These are phyloP conservation scores for Notoglanidium macrostoma DNA, from an alignment of 2,797 vertebrate genomes.

Conservation along the genomic window DNA sequence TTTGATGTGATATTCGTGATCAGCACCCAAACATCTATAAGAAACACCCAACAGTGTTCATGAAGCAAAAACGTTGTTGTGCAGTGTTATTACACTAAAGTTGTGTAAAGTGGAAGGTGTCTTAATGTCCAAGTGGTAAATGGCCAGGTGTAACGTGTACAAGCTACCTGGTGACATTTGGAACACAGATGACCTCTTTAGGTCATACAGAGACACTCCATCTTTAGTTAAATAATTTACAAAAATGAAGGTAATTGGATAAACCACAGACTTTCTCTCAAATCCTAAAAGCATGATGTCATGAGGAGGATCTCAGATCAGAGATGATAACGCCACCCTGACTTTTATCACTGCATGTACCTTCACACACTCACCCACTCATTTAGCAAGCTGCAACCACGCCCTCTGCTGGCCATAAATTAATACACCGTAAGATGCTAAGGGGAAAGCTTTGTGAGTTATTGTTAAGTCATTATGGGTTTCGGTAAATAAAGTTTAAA, in stretches of 20 bases:
- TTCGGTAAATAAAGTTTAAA: background rate
- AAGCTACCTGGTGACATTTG: no score
- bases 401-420: constrained; percentile 49
- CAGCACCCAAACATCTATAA: no score
- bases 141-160: background rate
- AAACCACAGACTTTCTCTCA: background rate
- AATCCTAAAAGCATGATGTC: constrained; percentile 12
- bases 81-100: background rate
- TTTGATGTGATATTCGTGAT: no score
- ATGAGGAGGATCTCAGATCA: constrained; percentile 3
- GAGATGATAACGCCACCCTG: background rate
- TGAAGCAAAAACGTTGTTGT: no score
- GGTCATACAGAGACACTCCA: no score
- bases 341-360: background rate
- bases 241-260: background rate
- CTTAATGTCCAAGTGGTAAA: background rate
- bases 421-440: background rate
- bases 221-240: background rate
- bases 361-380: background rate
- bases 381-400: constrained; percentile 30
- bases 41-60: no score
- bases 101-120: background rate
- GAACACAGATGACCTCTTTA: no score
- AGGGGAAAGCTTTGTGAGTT: background rate
- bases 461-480: no score